Conservation (phyloP, 1,140 invertebrate species). For the Phymastichus coffea region DNA sequence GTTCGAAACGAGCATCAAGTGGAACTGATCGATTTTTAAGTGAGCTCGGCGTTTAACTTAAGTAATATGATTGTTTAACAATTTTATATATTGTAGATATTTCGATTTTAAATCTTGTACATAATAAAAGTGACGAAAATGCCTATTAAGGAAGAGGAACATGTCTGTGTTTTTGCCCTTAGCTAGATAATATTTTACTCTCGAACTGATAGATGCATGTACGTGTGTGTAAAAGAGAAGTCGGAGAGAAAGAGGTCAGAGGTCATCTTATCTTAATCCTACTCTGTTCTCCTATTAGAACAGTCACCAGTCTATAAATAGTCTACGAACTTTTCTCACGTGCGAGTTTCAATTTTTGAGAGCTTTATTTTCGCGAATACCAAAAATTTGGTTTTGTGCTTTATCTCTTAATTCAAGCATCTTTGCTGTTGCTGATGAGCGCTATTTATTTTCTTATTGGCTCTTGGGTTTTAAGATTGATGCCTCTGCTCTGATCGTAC, state of each 20-base stretch:
- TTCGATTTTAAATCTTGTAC: constrained; percentile 23
- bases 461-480: neutral
- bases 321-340: neutral
- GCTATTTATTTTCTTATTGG: constrained; percentile 5
- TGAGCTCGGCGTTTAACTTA: constrained; percentile 14
- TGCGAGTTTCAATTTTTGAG: constrained; percentile 12
- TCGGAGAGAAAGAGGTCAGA: constrained; percentile 34
- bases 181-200: constrained; percentile 11
- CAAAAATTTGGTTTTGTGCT: constrained; percentile 14
- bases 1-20: constrained; percentile 2
- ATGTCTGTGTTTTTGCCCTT: constrained; percentile 9
- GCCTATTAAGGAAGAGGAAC: constrained; percentile 2
- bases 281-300: constrained; percentile 26
- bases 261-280: constrained; percentile 35
- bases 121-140: constrained; percentile 19
- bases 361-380: neutral
- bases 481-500: neutral
- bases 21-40: constrained; percentile 13
- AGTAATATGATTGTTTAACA: constrained; percentile 22
- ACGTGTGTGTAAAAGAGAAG: too few species aligned
- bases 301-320: constrained; percentile 15
- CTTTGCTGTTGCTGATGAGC: too few species aligned
- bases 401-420: too few species aligned
- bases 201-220: constrained; percentile 30
- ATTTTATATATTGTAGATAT: constrained; percentile 30